phyloP scores from a whole-genome alignment of 2,797 vertebrate species.

The Pygocentrus nattereri region DNA sequence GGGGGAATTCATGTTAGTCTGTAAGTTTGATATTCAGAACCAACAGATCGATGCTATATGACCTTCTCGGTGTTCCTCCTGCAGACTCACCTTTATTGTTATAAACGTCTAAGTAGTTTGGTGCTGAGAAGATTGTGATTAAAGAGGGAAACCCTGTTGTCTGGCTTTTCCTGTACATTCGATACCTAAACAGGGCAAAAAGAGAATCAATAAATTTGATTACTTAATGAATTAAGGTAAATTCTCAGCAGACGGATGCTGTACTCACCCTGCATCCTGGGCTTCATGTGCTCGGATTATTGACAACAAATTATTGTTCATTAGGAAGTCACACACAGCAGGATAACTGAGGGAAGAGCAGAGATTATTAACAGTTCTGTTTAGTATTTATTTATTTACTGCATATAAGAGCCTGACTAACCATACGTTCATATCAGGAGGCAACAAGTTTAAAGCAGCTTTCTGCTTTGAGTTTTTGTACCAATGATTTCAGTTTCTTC shows the following conservation, averaged over 20 bases:
- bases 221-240: no score
- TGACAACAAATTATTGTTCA: constrained; percentile 99
- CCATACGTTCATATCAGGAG: no score
- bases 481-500: no score
- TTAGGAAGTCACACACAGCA: constrained; percentile 98
- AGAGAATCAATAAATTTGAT: not conserved
- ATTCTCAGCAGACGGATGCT: not conserved
- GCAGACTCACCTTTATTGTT: constrained; percentile 96
- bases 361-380: no score
- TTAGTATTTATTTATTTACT: no score
- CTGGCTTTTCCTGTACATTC: constrained; percentile 99
- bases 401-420: no score
- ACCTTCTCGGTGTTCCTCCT: not conserved
- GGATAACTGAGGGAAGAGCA: constrained; percentile 86
- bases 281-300: constrained; percentile 99
- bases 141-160: constrained; percentile 98
- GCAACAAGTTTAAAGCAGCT: no score
- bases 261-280: constrained; percentile 97
- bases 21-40: not conserved
- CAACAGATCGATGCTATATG: not conserved
- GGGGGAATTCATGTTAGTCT: no score
- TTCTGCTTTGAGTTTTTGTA: no score
- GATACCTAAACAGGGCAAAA: constrained; percentile 82
- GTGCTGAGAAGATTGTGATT: constrained; percentile 99
- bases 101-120: constrained; percentile 99